These are phyloP conservation scores for Pachycephala philippinensis DNA, from an alignment of 2,113 vertebrate species.

Conservation along the genomic window DNA sequence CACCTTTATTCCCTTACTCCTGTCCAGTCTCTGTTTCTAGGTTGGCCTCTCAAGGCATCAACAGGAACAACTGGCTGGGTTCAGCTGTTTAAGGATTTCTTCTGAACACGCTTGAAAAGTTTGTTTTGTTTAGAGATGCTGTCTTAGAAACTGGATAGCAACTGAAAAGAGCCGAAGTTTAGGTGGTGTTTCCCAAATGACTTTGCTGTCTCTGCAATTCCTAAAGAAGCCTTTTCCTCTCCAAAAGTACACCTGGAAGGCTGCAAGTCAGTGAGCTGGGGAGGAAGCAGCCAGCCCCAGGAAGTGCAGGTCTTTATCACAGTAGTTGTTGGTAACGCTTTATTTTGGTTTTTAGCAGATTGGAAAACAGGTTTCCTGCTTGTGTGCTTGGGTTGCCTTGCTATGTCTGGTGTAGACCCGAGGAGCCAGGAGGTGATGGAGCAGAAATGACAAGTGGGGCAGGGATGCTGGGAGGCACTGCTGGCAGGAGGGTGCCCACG, in stretches of 20 bases:
- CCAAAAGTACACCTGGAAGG: background rate
- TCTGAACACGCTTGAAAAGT: background rate
- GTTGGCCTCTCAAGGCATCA: no score
- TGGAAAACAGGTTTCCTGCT: background rate
- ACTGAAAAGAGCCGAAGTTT: background rate
- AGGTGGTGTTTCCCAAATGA: background rate
- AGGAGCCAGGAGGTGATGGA: background rate
- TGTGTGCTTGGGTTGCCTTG: background rate
- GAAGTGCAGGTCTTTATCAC: background rate
- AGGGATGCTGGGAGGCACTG: background rate
- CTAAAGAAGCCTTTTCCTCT: background rate
- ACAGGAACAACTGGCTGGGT: background rate
- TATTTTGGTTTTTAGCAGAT: background rate
- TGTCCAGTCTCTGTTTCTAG: no score
- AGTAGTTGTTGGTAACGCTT: background rate
- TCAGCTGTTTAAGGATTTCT: background rate
- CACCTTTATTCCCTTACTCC: no score
- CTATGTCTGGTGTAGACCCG: background rate
- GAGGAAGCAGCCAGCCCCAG: background rate
- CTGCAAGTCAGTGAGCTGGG: background rate
- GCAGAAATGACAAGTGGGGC: background rate
- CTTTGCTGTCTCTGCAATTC: background rate
- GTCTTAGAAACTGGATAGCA: background rate
- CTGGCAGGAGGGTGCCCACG: background rate
- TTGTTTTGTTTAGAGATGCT: background rate